Base-by-base conservation (phyloP, 2,797 vertebrate genomes). In the Leptodactylus fallax region DNA sequence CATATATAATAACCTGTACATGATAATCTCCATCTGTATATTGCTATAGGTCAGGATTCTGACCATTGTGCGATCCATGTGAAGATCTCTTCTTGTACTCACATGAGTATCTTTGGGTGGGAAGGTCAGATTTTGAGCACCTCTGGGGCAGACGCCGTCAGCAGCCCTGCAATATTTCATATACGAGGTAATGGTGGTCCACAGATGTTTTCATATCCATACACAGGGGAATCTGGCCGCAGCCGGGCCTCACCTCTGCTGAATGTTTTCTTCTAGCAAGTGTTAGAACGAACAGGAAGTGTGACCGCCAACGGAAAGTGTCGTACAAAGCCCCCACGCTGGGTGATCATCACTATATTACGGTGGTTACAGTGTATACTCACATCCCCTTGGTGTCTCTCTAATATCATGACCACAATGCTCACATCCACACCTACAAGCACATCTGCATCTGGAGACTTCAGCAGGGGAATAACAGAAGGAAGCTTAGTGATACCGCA, bases 231-330 rank as follows among this genome's bases (percentile, higher is more conserved):
- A 49, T 76, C 47, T 21, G n/a, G 17, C 10, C 45, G 13, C 21
- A 49, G 7, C 7, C 45, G 4, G 4, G 45, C 19, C 61, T 80
- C 23, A 47, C 79, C 61, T 60, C 56, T 47, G 25, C 58, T 21
- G 14, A n/a, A 16, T 63, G 47, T 23, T 77, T 53, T 77, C 74
- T 63, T 81, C 58, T 63, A 45, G 6, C 56, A 21, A 58, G 74
- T 56, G 17, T 65, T 85, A 78, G n/a, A 51, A 27, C 8, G 23
- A 79, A n/a, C 65, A 87, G 79, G 79, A 25, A 51, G 36, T 58
- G 36, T 17, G 55, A 13, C 13, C 80, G 19, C 23, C 47, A 47
- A 65, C 47, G 49, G 86, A 87, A 82, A 76, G 23, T 77, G 60
- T 49, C 25, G 71, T 13, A 36, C 9, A 87, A 77, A 47, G 6